Evolutionary conservation across 2,888 invertebrate genomes (phyloP).

Genomic region (Leptopterna dolabrata): DNA sequence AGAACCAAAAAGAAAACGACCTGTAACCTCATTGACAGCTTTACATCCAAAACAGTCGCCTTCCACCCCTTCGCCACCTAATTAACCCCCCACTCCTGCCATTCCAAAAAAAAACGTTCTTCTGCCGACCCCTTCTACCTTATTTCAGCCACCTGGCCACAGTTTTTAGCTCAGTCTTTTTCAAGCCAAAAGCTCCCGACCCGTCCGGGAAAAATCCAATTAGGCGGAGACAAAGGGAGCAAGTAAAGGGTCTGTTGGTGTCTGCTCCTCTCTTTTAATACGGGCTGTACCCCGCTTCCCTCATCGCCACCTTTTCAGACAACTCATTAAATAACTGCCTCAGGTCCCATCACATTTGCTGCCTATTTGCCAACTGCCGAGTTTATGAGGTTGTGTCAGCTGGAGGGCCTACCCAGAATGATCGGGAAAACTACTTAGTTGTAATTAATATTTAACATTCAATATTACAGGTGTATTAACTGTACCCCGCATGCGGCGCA

Average conservation of each 20-base stretch:
- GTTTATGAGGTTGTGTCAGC: too few relatives aligned
- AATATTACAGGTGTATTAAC: too few relatives aligned
- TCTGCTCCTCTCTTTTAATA: background rate
- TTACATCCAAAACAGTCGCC: slow-evolving; percentile 3
- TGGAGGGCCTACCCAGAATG: too few relatives aligned
- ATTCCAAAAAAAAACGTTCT: background rate
- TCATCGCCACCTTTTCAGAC: background rate
- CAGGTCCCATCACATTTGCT: background rate
- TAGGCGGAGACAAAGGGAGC: slow-evolving; percentile 32
- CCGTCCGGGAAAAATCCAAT: slow-evolving; percentile 38
- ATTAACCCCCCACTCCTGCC: background rate
- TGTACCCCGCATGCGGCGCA: too few relatives aligned
- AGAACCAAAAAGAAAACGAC: background rate
- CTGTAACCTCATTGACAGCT: background rate
- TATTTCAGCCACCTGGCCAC: background rate
- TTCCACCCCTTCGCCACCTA: background rate
- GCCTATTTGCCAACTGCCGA: background rate
- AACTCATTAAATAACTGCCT: slow-evolving; percentile 7
- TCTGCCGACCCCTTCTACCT: background rate
- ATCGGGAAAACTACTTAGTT: too few relatives aligned
- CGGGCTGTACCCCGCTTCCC: background rate
- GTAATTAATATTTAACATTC: too few relatives aligned
- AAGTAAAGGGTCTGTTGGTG: slow-evolving; percentile 34
- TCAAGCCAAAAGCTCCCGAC: background rate
- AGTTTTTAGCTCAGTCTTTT: background rate